Percentiles rank a stretch among this genome's conserved stretches.
Conservation (phyloP, 2,888 invertebrate genomes). For the Metopia argyrocephala region DNA sequence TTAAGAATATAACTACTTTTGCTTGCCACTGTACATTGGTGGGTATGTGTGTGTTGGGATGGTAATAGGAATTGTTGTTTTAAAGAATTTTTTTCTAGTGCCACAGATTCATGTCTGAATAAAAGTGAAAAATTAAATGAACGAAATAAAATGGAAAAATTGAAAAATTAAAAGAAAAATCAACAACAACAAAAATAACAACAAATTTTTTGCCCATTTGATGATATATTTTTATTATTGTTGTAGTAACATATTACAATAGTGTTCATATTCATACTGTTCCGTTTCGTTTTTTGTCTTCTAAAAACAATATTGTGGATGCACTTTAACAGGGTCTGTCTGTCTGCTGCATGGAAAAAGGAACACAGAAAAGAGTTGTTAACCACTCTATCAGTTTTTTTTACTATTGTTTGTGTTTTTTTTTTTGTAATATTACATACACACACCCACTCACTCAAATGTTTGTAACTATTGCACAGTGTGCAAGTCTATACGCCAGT, state of each 20-base stretch:
- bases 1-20: too few species aligned
- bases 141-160: slow-evolving; percentile 46
- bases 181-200: too few species aligned
- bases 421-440: slow-evolving; percentile 14
- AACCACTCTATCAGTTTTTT: neutral
- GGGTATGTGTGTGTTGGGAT: neutral
- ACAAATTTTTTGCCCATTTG: too few species aligned
- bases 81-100: slow-evolving; percentile 45
- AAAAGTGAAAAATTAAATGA: slow-evolving; percentile 4
- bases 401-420: neutral
- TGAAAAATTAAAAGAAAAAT: slow-evolving; percentile 50
- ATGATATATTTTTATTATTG: slow-evolving; percentile 19
- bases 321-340: slow-evolving; percentile 44
- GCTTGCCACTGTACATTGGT: too few species aligned
- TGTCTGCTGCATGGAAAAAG: slow-evolving; percentile 45
- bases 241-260: too few species aligned
- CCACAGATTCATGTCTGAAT: slow-evolving; percentile 47
- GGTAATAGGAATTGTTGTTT: slow-evolving; percentile 5
- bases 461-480: neutral
- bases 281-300: neutral
- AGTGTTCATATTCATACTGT: neutral
- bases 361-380: slow-evolving; percentile 20
- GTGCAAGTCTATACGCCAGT: slow-evolving; percentile 18
- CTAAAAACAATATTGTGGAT: slow-evolving; percentile 48
- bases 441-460: neutral